phyloP scores from a whole-genome alignment of 2,888 invertebrate genomes.

The Plebejus argus region DNA sequence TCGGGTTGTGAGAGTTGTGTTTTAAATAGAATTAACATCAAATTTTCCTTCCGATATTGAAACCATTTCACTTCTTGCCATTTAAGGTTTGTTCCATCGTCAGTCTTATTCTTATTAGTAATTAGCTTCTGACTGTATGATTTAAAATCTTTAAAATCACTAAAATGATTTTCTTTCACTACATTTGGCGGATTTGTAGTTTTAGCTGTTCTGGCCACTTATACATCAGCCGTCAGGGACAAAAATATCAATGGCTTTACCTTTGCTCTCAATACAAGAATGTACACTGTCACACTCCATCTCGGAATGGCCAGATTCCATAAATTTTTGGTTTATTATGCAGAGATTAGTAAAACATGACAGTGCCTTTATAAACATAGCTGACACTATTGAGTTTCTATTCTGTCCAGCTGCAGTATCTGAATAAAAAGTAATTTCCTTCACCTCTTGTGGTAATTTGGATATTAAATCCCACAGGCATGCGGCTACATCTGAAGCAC shows the following conservation, averaged over 20 bases:
- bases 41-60: neutral
- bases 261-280: slow-evolving; percentile 9
- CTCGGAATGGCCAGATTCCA: slow-evolving; percentile 25
- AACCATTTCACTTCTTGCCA: neutral
- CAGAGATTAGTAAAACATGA: neutral
- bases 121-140: neutral
- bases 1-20: neutral
- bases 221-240: neutral
- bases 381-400: neutral
- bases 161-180: neutral
- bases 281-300: slow-evolving; percentile 29
- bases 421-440: slow-evolving; percentile 17
- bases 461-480: neutral
- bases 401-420: slow-evolving; percentile 14
- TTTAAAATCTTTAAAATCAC: neutral
- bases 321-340: neutral
- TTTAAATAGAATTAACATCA: neutral
- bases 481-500: no score
- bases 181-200: neutral
- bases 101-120: neutral
- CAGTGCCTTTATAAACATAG: slow-evolving; percentile 12
- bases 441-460: slow-evolving; percentile 18
- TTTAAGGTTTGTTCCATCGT: neutral
- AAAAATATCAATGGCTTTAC: neutral
- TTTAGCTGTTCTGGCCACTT: slow-evolving; percentile 17